phyloP scores from a whole-genome alignment of 2,797 vertebrate species.

The Amniataba percoides region DNA sequence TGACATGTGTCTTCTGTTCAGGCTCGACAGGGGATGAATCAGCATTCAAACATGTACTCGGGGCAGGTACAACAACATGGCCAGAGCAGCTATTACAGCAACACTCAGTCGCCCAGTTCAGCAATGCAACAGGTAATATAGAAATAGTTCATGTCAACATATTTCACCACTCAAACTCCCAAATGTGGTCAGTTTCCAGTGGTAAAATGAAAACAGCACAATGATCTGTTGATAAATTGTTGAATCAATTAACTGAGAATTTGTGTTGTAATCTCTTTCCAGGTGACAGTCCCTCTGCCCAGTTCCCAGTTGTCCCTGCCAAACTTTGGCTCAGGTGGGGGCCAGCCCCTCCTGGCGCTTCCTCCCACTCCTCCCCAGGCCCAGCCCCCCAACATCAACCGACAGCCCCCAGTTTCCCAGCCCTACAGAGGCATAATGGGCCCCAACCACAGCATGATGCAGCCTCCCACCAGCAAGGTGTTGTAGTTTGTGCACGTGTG shows the following conservation, averaged over 20 bases:
- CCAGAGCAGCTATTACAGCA: slow-evolving; percentile 97
- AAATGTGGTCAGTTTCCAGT: neutral
- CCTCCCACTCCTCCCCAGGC: slow-evolving; percentile 92
- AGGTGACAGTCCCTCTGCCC: slow-evolving; percentile 94
- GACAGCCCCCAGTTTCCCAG: slow-evolving; percentile 91
- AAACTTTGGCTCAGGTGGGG: slow-evolving; percentile 94
- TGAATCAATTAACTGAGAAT: neutral
- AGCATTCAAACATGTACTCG: slow-evolving; percentile 97
- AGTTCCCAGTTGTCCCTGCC: slow-evolving; percentile 94
- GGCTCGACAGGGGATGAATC: slow-evolving; percentile 96
- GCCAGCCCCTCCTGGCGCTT: slow-evolving; percentile 94
- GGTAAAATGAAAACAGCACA: neutral
- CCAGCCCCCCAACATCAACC: slow-evolving; percentile 91
- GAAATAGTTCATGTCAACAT: neutral
- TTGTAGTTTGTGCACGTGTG: slow-evolving; percentile 27
- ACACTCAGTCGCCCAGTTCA: slow-evolving; percentile 93
- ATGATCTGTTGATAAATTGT: neutral
- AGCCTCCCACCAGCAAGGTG: slow-evolving; percentile 91
- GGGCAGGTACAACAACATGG: slow-evolving; percentile 97
- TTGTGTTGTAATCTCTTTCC: slow-evolving; percentile 13
- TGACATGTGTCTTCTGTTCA: slow-evolving; percentile 62
- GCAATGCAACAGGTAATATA: slow-evolving; percentile 95
- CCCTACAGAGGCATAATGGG: slow-evolving; percentile 93
- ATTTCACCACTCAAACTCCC: neutral
- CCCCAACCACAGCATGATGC: slow-evolving; percentile 94